Base-by-base conservation (phyloP, 2,113 vertebrate genomes). In the Clupea harengus region DNA sequence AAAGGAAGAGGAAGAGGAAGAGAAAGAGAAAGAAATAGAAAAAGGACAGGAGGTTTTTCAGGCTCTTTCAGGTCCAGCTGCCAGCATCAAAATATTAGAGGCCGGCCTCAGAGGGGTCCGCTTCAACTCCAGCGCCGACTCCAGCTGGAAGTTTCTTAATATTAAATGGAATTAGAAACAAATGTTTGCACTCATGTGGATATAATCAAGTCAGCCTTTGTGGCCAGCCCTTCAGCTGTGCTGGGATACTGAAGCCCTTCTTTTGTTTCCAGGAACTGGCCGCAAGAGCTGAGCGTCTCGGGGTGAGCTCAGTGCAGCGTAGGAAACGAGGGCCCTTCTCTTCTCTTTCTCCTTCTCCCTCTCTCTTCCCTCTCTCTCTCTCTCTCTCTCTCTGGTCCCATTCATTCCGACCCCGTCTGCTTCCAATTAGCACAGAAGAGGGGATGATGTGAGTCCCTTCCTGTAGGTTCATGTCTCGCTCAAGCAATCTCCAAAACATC, bases 181-280 rank as follows among this genome's bases (percentile, higher is more conserved):
- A 95, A 93, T 93, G 94, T 94, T 93, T 93, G 90, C 89, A 92
- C 91, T 94, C 93, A 94, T 94, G 93, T 94, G 94, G 94, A 93
- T 93, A 91, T 92, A 93, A 95, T 93, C 93, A 94, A 87, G 85
- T 84, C 80, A 89, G 90, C 89, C 92, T 92, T 89, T 93, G 92
- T 49, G 90, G 89, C 91, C 54, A 87, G 89, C 89, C 89, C 89
- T 91, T 92, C 92, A 92, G 92, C 92, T 93, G 88, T 90, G 92
- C 72, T 25, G 64, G 46, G 78, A 86, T 88, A 85, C 88, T 87
- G 85, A 85, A 87, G 90, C 49, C n/a, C 75, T 25, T 82, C 75
- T 81, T 87, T 82, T 81, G 83, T 87, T 86, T 85, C 72, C 83
- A 81, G 54, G 85, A 78, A 87, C 84, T 85, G 81, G 86, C 83